Evolutionary conservation across 2,113 vertebrate species (phyloP), one percentile per base, ranked within the genome.

Genomic region (Phaethon lepturus): DNA sequence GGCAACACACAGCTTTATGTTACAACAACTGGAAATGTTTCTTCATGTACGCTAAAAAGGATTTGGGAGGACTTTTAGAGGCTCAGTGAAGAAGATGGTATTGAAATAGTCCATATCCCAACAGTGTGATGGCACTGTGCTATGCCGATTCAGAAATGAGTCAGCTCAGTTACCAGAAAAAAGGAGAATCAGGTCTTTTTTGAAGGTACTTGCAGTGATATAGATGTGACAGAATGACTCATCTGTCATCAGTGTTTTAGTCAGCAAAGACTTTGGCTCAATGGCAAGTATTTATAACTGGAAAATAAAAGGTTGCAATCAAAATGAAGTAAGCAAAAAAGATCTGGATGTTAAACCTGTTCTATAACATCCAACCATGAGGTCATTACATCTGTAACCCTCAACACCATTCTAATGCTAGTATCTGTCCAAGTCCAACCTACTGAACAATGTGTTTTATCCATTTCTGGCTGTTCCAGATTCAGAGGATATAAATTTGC

Each of bases 221-320:
- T 55, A 28, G 50, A 42, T 58, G 62, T 62, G 72, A 55, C 55
- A 63, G 62, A 64, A 88, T 96, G 96, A 97, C 50, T 96, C 86
- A 96, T 94, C 28, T 14, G 28, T 55, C 88, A 95, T 14, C 79
- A 86, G 31, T 3, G 24, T 42, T 96, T 91, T 81, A 92, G 83
- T 94, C 94, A 96, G 95, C 95, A 95, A 95, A 94, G 84, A 91
- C 86, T 91, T 96, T 93, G n/a, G 31, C 76, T 97, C 91, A 89
- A 78, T 81, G 84, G 20, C 64, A 93, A 89, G 47, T 91, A 93
- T 94, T 96, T 93, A 72, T 96, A 93, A 78, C 60, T 14, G 13
- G 25, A 86, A 91, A 89, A 89, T 50, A 86, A 77, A 90, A 75
- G 19, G 23, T 71, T 4, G n/a, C 26, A 74, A 50, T 71, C 16